Conservation (phyloP, 2,797 vertebrate species). For the Fistularia commersonii region DNA sequence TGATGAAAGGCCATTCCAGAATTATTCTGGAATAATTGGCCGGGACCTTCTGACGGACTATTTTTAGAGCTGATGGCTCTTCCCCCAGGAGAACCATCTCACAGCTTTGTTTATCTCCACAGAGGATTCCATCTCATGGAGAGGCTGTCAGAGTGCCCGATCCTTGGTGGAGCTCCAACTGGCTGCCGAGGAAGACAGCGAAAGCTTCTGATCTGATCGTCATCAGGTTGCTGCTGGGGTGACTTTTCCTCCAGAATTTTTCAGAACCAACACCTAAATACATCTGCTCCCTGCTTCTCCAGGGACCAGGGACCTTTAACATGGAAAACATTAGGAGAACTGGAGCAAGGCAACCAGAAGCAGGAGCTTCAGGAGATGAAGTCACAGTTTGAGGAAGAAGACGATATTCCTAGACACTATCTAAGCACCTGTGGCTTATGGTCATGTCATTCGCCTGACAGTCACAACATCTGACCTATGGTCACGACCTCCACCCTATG, state of each 20-base stretch:
- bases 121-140: conserved; percentile 13
- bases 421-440: no score
- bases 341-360: no score
- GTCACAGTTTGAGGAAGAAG: no score
- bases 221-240: conserved; percentile 8
- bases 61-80: conserved; percentile 64
- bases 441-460: no score
- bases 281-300: conserved; percentile 7
- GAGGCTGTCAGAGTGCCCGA: conserved; percentile 10
- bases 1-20: conserved; percentile 67
- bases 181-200: conserved; percentile 7
- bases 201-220: conserved; percentile 27
- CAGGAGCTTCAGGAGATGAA: no score
- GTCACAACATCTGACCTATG: no score
- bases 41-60: conserved; percentile 53
- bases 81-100: conserved; percentile 46
- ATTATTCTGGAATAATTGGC: conserved; percentile 75
- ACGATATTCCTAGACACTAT: no score
- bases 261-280: conserved; percentile 14
- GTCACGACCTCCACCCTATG: no score
- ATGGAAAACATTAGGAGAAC: no score
- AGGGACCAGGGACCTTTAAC: no score
- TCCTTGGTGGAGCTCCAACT: conserved; percentile 2
- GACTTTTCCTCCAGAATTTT: conserved; percentile 16
- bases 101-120: conserved; percentile 18